A percentile compares a stretch with the other conserved stretches of the same genome.
Evolutionary conservation across 1,140 invertebrate species (phyloP).

Genomic region (Bradynema listronoti): DNA sequence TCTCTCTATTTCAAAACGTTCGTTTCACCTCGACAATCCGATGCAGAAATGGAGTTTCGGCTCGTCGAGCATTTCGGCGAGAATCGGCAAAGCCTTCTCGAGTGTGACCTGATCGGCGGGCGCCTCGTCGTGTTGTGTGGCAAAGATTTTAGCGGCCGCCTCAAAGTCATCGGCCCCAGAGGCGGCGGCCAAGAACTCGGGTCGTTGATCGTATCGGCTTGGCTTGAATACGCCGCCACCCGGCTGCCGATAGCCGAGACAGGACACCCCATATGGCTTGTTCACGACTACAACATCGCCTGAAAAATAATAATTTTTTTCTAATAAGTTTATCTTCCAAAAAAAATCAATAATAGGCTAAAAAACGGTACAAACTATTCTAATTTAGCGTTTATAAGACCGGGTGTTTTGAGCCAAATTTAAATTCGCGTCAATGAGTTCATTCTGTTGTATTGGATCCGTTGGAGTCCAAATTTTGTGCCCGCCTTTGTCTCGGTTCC

Average conservation of each 20-base stretch:
- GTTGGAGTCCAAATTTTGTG: too few relatives aligned
- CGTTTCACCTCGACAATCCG: conserved; percentile 17
- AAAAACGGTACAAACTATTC: too few relatives aligned
- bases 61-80: conserved; percentile 11
- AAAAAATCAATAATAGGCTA: too few relatives aligned
- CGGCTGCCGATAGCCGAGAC: conserved; percentile 9
- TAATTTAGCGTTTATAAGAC: too few relatives aligned
- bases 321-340: too few relatives aligned
- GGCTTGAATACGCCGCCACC: conserved; percentile 14
- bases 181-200: not conserved
- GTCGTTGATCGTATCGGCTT: conserved; percentile 10
- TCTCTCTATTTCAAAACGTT: not conserved
- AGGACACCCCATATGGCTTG: conserved; percentile 18
- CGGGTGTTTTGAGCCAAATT: too few relatives aligned
- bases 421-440: too few relatives aligned
- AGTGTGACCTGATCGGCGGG: too few relatives aligned
- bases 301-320: too few relatives aligned
- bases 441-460: too few relatives aligned
- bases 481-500: too few relatives aligned
- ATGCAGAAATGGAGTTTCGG: conserved; percentile 17
- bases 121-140: conserved; percentile 12
- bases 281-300: conserved; percentile 21
- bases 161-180: not conserved
- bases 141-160: not conserved
- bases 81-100: conserved; percentile 17